Conservation (phyloP, 1,140 invertebrate genomes). For the Drosophila watanabei region DNA sequence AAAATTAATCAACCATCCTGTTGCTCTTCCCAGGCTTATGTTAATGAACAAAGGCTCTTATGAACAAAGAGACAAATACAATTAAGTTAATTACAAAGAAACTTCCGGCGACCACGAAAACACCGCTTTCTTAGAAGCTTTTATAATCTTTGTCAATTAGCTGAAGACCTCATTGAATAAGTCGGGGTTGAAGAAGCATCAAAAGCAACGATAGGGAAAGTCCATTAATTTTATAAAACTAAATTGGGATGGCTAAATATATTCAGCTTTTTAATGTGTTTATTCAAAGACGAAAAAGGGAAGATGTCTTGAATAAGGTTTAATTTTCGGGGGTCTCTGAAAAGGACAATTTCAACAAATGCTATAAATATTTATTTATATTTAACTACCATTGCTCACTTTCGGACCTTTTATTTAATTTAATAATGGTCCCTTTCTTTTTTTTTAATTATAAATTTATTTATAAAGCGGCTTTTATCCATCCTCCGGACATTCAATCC, state of each 20-base stretch:
- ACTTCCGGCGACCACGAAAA: background rate
- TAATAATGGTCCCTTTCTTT: background rate
- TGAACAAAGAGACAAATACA: constrained; percentile 8
- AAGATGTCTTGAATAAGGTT: background rate
- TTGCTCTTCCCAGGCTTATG: background rate
- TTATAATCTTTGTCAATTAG: constrained; percentile 26
- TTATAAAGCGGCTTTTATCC: constrained; percentile 4
- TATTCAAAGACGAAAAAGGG: background rate
- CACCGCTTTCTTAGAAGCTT: constrained; percentile 3
- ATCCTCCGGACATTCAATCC: constrained; percentile 17
- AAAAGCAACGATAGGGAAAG: background rate
- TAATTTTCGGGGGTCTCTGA: background rate
- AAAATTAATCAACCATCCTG: constrained; percentile 4
- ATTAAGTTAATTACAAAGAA: constrained; percentile 32
- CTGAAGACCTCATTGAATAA: constrained; percentile 2
- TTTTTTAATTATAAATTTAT: constrained; percentile 5
- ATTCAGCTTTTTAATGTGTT: background rate
- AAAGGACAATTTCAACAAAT: background rate
- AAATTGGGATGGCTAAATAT: constrained; percentile 1
- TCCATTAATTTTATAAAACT: constrained; percentile 17
- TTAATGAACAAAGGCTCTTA: constrained; percentile 29
- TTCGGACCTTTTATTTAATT: background rate
- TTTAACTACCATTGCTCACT: background rate
- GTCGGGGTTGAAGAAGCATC: background rate
- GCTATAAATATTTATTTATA: background rate